phyloP scores from a whole-genome alignment of 2,888 invertebrate genomes.

The Oxyscelio sp. region DNA sequence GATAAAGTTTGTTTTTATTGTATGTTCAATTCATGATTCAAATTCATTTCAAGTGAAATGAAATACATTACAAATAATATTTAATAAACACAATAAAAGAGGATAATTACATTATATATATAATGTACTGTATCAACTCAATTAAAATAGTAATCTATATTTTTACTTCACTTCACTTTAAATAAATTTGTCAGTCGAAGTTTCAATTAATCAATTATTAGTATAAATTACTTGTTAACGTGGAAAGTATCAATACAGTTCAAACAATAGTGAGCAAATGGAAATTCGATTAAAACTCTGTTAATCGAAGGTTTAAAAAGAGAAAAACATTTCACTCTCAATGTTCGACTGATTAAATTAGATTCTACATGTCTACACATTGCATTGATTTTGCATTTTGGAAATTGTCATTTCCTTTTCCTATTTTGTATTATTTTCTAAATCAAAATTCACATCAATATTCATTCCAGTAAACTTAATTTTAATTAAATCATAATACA shows the following conservation, averaged over 20 bases:
- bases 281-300: constrained; percentile 1
- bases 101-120: too few relatives aligned
- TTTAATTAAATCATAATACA: too few relatives aligned
- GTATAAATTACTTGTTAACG: too few relatives aligned
- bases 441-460: too few relatives aligned
- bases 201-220: neutral
- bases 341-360: too few relatives aligned
- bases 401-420: neutral
- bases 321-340: too few relatives aligned
- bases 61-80: neutral
- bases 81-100: neutral
- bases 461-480: too few relatives aligned
- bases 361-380: too few relatives aligned
- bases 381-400: constrained; percentile 23
- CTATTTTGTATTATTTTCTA: too few relatives aligned
- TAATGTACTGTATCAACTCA: too few relatives aligned
- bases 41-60: constrained; percentile 12
- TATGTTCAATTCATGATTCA: constrained; percentile 4
- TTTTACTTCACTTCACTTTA: constrained; percentile 19
- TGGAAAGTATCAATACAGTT: too few relatives aligned
- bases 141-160: neutral
- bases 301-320: too few relatives aligned
- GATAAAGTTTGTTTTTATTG: constrained; percentile 11
- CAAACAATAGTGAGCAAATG: neutral
- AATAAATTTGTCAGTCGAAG: neutral